Percentiles rank a stretch among this genome's conserved stretches.
These are phyloP conservation scores for Dicyrtoma fusca DNA, from an alignment of 2,888 invertebrate species.

Conservation along the genomic window DNA sequence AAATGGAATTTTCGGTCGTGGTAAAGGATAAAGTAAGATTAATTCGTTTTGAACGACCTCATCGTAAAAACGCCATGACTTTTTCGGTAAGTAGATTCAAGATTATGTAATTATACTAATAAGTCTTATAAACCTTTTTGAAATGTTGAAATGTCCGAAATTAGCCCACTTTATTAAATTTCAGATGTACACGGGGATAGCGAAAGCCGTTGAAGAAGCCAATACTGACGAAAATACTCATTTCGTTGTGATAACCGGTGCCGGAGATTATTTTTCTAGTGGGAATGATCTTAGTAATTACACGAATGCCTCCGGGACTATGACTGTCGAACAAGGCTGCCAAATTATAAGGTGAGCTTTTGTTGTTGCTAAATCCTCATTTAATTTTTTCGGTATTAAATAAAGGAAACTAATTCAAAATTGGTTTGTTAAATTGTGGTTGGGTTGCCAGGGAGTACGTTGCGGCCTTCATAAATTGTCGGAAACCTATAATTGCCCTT, in stretches of 20 bases:
- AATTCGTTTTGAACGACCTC: constrained; percentile 16
- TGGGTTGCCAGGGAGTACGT: constrained; percentile 73
- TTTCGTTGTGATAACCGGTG: constrained; percentile 36
- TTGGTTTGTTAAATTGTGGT: too few species aligned
- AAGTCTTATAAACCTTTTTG: background rate
- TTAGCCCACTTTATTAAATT: background rate
- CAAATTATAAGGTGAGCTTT: too few species aligned
- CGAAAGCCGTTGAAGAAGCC: constrained; percentile 25
- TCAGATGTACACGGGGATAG: constrained; percentile 38
- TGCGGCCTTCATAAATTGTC: constrained; percentile 77
- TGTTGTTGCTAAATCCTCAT: too few species aligned
- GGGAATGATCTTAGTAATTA: too few species aligned
- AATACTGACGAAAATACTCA: constrained; percentile 34
- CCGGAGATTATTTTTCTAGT: constrained; percentile 41
- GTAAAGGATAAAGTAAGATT: constrained; percentile 23
- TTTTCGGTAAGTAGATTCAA: background rate
- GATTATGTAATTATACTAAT: background rate
- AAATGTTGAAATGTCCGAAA: background rate
- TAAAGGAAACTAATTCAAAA: too few species aligned
- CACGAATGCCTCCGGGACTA: too few species aligned
- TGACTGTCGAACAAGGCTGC: too few species aligned
- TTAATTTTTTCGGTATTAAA: too few species aligned
- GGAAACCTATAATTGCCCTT: constrained; percentile 82
- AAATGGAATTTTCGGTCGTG: constrained; percentile 16
- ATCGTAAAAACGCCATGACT: constrained; percentile 28